Conservation (phyloP, 1,140 invertebrate genomes). For the Phthorimaea operculella region DNA sequence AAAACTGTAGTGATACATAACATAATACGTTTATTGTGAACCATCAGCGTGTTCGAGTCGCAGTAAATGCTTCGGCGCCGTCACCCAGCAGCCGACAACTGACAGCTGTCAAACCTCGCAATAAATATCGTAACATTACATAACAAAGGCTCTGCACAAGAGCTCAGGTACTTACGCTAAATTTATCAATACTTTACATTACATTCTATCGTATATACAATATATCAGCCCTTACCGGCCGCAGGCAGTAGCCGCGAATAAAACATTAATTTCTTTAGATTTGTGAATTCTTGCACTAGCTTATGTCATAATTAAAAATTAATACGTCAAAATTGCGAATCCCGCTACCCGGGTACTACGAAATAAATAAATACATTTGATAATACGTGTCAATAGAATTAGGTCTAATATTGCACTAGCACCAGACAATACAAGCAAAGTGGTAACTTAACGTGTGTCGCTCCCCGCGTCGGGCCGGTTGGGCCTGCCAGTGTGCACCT, state of each 20-base stretch:
- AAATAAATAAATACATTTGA: too few species aligned
- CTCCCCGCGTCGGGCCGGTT: neutral
- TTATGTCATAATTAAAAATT: too few species aligned
- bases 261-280: too few species aligned
- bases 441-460: neutral
- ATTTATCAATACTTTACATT: conserved; percentile 8
- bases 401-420: too few species aligned
- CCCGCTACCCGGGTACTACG: too few species aligned
- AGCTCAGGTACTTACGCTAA: conserved; percentile 39
- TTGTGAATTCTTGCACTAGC: too few species aligned
- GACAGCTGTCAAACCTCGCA: neutral
- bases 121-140: conserved; percentile 16
- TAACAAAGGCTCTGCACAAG: conserved; percentile 14
- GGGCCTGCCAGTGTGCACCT: neutral
- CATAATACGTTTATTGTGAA: too few species aligned
- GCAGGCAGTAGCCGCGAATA: neutral
- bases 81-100: neutral
- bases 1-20: too few species aligned
- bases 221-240: neutral
- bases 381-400: too few species aligned
- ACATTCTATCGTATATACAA: neutral
- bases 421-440: neutral
- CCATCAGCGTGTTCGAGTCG: neutral
- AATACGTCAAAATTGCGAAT: too few species aligned
- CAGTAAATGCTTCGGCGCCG: neutral